Evolutionary conservation across 2,113 vertebrate species (phyloP).

Genomic region (Arenaria interpres): DNA sequence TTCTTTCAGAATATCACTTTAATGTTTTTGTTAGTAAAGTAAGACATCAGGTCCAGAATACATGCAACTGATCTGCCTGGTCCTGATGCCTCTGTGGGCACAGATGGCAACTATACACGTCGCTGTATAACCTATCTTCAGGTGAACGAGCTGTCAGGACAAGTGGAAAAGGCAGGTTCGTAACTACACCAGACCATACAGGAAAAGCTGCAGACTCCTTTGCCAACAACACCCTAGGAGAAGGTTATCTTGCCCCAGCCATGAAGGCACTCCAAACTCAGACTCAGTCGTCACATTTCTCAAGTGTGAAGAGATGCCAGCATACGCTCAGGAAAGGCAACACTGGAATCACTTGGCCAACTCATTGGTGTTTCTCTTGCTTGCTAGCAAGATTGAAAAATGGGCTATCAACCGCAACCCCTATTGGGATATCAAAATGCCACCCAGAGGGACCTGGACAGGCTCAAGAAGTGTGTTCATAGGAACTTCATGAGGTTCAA

Average conservation of each 20-base stretch:
- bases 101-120: not conserved
- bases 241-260: not conserved
- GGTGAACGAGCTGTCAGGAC: not conserved
- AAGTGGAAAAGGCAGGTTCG: not conserved
- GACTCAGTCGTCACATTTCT: not conserved
- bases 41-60: not conserved
- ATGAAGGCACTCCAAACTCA: not conserved
- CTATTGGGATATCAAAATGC: not conserved
- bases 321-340: not conserved
- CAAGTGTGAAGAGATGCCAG: not conserved
- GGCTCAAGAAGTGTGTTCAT: not conserved
- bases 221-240: not conserved
- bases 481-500: not conserved
- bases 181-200: rapidly evolving
- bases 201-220: not conserved
- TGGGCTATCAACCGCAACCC: not conserved
- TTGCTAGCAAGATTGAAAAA: not conserved
- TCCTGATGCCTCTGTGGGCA: not conserved
- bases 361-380: not conserved
- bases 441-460: not conserved
- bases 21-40: not conserved
- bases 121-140: not conserved
- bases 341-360: not conserved
- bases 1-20: not conserved
- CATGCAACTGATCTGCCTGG: not conserved